A percentile compares a stretch with the other conserved stretches of the same genome.
phyloP scores from a whole-genome alignment of 2,888 invertebrate genomes.

The Mesodorylaimus sp. region DNA sequence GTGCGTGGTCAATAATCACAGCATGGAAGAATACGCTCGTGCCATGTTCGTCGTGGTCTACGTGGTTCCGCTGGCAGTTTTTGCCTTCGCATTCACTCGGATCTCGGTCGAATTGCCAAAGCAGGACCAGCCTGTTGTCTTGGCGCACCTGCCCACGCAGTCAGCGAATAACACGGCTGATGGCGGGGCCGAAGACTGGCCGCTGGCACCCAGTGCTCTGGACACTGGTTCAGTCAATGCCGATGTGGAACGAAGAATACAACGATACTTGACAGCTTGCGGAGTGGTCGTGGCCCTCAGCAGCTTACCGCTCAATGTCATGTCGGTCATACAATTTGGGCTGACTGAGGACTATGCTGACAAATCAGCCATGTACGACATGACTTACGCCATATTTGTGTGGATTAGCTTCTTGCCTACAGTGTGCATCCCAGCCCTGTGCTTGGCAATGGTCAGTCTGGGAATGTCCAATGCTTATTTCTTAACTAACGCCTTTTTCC shows the following conservation, averaged over 20 bases:
- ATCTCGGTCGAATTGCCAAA: background rate
- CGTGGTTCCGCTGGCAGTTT: background rate
- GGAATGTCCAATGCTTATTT: too few relatives aligned
- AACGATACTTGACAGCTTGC: background rate
- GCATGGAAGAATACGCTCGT: background rate
- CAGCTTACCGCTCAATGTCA: background rate
- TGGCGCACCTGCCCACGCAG: too few relatives aligned
- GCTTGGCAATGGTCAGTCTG: too few relatives aligned
- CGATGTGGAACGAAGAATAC: background rate
- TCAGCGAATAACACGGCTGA: background rate
- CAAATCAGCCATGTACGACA: background rate
- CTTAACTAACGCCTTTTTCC: too few relatives aligned
- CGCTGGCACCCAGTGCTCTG: too few relatives aligned
- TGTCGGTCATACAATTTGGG: background rate
- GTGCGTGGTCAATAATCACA: background rate
- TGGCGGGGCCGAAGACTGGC: background rate
- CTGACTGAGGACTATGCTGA: background rate
- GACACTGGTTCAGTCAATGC: background rate
- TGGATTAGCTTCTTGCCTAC: background rate
- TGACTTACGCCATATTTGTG: background rate
- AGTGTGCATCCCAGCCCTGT: too few relatives aligned
- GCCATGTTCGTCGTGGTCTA: background rate
- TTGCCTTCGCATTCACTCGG: background rate
- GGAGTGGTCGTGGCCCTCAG: background rate
- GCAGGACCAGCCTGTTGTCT: background rate